These are phyloP conservation scores for Philhelius pedissequus DNA, from an alignment of 2,888 invertebrate species.

Conservation along the genomic window DNA sequence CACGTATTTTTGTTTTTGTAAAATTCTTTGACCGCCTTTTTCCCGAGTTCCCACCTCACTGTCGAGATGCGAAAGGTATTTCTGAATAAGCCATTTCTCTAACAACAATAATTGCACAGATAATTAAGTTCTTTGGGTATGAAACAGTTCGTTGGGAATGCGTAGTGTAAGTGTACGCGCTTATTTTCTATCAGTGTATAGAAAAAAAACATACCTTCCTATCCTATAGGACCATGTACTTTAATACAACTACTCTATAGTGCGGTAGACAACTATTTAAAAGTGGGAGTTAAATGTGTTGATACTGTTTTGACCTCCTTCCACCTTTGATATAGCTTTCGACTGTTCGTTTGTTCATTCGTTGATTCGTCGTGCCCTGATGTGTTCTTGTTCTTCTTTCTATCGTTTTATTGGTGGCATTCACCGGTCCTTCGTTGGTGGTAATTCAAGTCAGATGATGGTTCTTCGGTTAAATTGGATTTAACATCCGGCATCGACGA, in stretches of 20 bases:
- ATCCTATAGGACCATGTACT: background rate
- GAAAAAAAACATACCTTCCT: background rate
- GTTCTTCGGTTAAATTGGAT: slow-evolving; percentile 46
- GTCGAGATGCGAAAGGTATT: too few species aligned
- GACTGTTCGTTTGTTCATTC: background rate
- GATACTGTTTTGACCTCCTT: slow-evolving; percentile 31
- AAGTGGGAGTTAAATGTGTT: slow-evolving; percentile 38
- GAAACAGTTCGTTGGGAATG: background rate
- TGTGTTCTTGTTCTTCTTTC: slow-evolving; percentile 14
- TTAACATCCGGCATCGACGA: slow-evolving; percentile 31
- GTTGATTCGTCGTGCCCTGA: background rate
- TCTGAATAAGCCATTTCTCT: too few species aligned
- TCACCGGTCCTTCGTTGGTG: slow-evolving; percentile 9
- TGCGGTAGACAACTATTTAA: slow-evolving; percentile 31
- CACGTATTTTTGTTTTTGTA: too few species aligned
- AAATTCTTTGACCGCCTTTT: too few species aligned
- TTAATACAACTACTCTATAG: background rate
- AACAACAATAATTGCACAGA: too few species aligned
- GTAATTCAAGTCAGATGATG: slow-evolving; percentile 43
- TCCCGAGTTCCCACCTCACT: too few species aligned
- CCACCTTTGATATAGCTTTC: background rate
- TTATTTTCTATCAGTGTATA: background rate
- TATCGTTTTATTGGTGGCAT: slow-evolving; percentile 33
- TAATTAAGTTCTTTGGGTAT: too few species aligned
- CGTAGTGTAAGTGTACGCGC: too few species aligned